phyloP scores from a whole-genome alignment of 2,113 vertebrate genomes.

The Hyla sarda region DNA sequence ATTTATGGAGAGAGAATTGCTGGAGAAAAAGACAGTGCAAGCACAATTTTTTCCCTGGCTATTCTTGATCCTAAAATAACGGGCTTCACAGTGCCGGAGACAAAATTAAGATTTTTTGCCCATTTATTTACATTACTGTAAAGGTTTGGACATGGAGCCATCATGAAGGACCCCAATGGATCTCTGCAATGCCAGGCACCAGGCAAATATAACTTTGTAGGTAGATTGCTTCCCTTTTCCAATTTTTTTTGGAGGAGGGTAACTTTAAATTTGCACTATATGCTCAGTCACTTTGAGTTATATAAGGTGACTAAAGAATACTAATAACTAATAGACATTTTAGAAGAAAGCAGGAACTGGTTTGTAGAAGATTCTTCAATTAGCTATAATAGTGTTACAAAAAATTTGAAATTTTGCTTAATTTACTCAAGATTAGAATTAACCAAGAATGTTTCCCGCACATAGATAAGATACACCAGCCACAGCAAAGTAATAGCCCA shows the following conservation, averaged over 20 bases:
- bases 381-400: not conserved
- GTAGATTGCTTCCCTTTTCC: not conserved
- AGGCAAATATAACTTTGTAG: not conserved
- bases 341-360: not conserved
- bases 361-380: not conserved
- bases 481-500: not conserved
- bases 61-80: too few species aligned
- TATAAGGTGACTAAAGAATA: too few species aligned
- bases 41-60: too few species aligned
- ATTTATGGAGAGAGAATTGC: too few species aligned
- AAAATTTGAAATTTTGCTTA: not conserved
- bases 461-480: not conserved
- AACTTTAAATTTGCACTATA: conserved; percentile 10
- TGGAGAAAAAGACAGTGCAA: too few species aligned
- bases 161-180: not conserved
- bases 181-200: not conserved
- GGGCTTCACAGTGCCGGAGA: too few species aligned
- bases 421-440: not conserved
- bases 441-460: not conserved
- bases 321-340: not conserved
- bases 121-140: conserved; percentile 1
- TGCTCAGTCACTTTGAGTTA: conserved; percentile 28
- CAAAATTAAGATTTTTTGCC: not conserved
- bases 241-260: not conserved
- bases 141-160: not conserved